These are phyloP conservation scores for Unio pictorum DNA, from an alignment of 2,888 invertebrate genomes.

Conservation along the genomic window DNA sequence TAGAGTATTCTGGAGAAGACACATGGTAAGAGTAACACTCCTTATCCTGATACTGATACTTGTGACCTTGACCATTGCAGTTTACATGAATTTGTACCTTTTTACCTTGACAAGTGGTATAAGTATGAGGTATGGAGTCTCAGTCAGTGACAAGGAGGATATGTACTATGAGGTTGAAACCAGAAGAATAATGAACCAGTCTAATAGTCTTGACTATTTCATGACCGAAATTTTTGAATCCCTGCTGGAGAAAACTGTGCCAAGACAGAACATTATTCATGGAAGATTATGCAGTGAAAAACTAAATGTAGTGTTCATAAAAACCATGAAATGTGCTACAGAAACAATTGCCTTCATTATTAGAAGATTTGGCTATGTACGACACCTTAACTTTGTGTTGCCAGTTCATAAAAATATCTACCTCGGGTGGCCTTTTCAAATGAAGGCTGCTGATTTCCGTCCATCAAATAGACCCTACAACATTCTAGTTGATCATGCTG, in stretches of 20 bases:
- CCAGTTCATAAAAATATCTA: constrained; percentile 59
- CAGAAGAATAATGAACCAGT: no score
- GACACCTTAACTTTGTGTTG: constrained; percentile 64
- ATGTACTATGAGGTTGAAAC: no score
- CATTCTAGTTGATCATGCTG: constrained; percentile 64
- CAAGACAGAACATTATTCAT: constrained; percentile 10
- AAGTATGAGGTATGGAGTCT: no score
- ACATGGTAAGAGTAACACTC: no score
- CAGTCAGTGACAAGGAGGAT: no score
- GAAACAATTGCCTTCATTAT: constrained; percentile 62
- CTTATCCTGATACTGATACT: no score
- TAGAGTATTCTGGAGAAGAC: no score
- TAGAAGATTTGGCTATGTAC: constrained; percentile 57
- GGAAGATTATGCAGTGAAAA: constrained; percentile 27
- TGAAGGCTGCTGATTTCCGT: constrained; percentile 53
- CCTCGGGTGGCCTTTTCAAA: constrained; percentile 66
- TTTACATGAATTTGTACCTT: no score
- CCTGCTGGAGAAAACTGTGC: neutral
- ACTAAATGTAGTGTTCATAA: constrained; percentile 65
- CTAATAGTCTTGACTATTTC: constrained; percentile 1
- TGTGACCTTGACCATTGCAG: no score
- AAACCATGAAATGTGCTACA: constrained; percentile 69
- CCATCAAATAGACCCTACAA: constrained; percentile 56
- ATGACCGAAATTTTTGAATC: constrained; percentile 4
- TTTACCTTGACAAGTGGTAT: no score